Base-by-base conservation (phyloP, 1,140 invertebrate genomes). In the Cyclina sinensis region DNA sequence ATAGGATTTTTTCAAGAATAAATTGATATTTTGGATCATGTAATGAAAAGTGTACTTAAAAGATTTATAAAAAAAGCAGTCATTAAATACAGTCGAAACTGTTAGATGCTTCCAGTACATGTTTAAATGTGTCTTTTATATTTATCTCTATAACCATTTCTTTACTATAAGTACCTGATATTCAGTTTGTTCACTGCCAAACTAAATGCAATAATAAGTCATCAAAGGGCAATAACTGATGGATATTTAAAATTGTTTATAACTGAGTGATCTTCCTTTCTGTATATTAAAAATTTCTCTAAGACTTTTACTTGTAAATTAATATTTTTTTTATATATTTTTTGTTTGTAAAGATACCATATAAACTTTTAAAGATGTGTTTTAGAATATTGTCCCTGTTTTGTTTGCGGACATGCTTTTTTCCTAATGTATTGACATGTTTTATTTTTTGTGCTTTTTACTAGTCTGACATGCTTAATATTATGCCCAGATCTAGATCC, bases 371-470 rank as follows among this genome's bases (percentile, higher is more conserved):
- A 18, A 27, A 1, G 37, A 35, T 62, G 24, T 62, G n/a, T n/a
- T n/a, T n/a, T 62, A 0, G 5, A 27, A 70, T 16, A 37, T 37
- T 70, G n/a, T 70, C 37, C 32, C 14, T 37, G 14, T 37, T 37
- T 70, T 35, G 32, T 70, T 70, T 35, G 11, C 32, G 35, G 21
- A 35, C 4, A 18, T 70, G 32, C 35, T 37, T 35, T 39, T 70
- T 70, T 27, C 65, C 24, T 70, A 37, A 35, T 70, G 32, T 37
- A 70, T 70, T 70, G 65, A 70, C 35, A 70, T 21, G 65, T 70
- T 70, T 70, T 70, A 70, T 70, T 70, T 57, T 70, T 70, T 70
- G 65, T 70, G 65, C 65, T 70, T 70, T 70, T 70, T 70, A 70
- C 65, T 70, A 70, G 65, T 70, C 65, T 70, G 65, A 70, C 24